Conservation (phyloP, 2,888 invertebrate species). For the Imbricaverruca yamaguchii region DNA sequence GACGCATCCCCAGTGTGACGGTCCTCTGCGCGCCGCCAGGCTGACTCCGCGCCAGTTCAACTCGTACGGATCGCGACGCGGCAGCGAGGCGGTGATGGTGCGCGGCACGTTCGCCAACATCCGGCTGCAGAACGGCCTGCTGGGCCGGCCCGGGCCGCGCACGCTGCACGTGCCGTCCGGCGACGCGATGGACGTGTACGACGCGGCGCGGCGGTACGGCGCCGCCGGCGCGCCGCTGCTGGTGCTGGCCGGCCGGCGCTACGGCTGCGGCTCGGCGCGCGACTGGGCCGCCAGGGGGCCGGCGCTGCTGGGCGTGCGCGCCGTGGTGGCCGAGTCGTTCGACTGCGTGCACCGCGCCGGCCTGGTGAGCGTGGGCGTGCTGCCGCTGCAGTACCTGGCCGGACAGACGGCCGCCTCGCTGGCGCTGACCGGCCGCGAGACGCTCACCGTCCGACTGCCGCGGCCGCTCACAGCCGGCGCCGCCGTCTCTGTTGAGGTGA, state of each 20-base stretch:
- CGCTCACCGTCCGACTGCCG: slow-evolving; percentile 52
- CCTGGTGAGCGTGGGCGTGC: slow-evolving; percentile 53
- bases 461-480: neutral
- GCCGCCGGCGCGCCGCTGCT: slow-evolving; percentile 54
- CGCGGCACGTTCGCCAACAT: slow-evolving; percentile 65
- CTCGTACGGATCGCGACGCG: slow-evolving; percentile 93
- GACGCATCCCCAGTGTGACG: slow-evolving; percentile 56
- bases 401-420: slow-evolving; percentile 72
- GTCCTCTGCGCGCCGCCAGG: slow-evolving; percentile 57
- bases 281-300: slow-evolving; percentile 35
- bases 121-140: slow-evolving; percentile 48
- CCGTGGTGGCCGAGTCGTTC: slow-evolving; percentile 52
- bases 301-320: slow-evolving; percentile 48
- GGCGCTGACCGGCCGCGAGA: slow-evolving; percentile 72
- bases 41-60: slow-evolving; percentile 51
- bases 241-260: slow-evolving; percentile 35
- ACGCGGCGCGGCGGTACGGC: slow-evolving; percentile 48
- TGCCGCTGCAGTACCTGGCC: slow-evolving; percentile 55
- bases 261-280: slow-evolving; percentile 32
- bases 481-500: slow-evolving; percentile 1
- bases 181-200: slow-evolving; percentile 47
- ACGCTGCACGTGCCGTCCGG: slow-evolving; percentile 47
- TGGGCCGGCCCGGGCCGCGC: slow-evolving; percentile 43
- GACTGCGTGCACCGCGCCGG: slow-evolving; percentile 52
- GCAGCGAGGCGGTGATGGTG: slow-evolving; percentile 95